These are phyloP conservation scores for Crepidodera aurea DNA, from an alignment of 2,888 invertebrate genomes.

Conservation along the genomic window DNA sequence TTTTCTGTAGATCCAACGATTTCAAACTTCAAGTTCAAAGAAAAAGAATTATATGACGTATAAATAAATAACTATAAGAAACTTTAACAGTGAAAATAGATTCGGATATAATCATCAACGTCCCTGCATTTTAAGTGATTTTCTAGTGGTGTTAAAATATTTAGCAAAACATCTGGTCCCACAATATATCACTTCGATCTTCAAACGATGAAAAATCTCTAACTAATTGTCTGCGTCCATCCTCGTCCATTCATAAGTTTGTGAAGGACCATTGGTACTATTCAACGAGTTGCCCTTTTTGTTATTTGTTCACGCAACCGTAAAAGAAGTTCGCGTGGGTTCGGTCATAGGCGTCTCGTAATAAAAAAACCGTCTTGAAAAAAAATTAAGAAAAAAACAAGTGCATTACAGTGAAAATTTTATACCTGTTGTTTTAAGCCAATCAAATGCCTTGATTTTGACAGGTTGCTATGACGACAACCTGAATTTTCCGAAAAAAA, in stretches of 20 bases:
- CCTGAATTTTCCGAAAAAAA: too few species aligned
- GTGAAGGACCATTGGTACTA: conserved; percentile 47
- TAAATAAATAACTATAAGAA: too few species aligned
- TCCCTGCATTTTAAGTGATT: conserved; percentile 5
- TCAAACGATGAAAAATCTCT: conserved; percentile 59
- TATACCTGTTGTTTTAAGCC: too few species aligned
- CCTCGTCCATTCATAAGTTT: conserved; percentile 49
- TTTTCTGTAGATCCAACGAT: too few species aligned
- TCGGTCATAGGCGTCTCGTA: neutral
- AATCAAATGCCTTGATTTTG: too few species aligned
- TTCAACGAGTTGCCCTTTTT: conserved; percentile 56
- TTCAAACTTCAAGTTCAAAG: too few species aligned
- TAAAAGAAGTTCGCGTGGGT: conserved; percentile 43
- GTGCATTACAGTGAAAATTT: too few species aligned
- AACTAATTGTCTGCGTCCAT: conserved; percentile 52
- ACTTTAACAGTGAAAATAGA: too few species aligned
- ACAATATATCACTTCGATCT: conserved; percentile 56
- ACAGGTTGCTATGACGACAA: too few species aligned
- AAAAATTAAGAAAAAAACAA: too few species aligned
- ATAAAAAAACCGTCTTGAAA: neutral
- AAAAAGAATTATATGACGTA: too few species aligned
- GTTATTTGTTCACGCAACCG: conserved; percentile 55
- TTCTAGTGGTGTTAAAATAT: conserved; percentile 1
- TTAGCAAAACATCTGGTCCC: conserved; percentile 52
- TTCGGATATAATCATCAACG: neutral